These are phyloP conservation scores for Enhydra lutris DNA, from an alignment of 2,113 vertebrate genomes.

Conservation along the genomic window DNA sequence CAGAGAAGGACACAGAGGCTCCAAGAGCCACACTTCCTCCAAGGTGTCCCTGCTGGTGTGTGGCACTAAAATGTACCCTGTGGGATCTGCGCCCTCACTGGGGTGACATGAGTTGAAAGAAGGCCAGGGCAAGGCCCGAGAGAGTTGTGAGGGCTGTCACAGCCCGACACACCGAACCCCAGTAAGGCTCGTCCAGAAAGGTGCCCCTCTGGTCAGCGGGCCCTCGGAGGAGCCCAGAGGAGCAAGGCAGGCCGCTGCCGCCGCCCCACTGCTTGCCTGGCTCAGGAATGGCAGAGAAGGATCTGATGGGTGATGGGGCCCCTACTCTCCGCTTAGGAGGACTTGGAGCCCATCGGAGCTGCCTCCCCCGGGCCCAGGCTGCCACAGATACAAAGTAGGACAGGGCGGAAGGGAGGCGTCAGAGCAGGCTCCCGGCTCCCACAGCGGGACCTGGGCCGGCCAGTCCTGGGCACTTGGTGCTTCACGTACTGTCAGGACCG, in stretches of 20 bases:
- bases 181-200: not conserved
- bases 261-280: rapidly evolving
- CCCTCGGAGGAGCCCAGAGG: not conserved
- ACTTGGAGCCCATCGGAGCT: not conserved
- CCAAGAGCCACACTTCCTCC: not conserved
- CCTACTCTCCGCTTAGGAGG: not conserved
- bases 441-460: not conserved
- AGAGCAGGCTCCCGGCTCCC: not conserved
- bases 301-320: too few relatives aligned
- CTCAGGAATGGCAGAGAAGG: not conserved
- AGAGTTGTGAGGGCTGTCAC: not conserved
- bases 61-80: not conserved
- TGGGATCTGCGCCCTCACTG: not conserved
- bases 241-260: not conserved
- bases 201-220: rapidly evolving
- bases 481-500: rapidly evolving
- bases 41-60: not conserved
- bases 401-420: not conserved
- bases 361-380: not conserved
- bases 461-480: not conserved
- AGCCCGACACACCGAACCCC: too few relatives aligned
- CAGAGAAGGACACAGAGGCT: not conserved
- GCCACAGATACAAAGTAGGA: rapidly evolving
- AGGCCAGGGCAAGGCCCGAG: not conserved
- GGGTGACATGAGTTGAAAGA: not conserved